These are phyloP conservation scores for Merops nubicus DNA, from an alignment of 2,113 vertebrate genomes.

Conservation along the genomic window DNA sequence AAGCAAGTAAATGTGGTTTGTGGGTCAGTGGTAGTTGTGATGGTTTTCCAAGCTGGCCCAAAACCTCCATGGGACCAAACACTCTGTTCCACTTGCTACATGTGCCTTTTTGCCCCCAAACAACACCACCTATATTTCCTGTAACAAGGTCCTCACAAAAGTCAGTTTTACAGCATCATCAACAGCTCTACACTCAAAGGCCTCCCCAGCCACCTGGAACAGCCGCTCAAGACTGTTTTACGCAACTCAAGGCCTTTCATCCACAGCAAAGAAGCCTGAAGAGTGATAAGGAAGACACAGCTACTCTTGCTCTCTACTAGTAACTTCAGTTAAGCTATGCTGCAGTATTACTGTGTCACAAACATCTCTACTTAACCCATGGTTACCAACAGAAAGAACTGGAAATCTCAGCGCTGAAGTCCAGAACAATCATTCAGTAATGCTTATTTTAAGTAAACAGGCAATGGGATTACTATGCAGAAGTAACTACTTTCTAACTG, in stretches of 20 bases:
- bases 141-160: fast-evolving
- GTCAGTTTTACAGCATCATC: background rate
- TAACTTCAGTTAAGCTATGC: background rate
- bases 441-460: background rate
- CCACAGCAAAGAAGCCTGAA: background rate
- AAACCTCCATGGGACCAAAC: background rate
- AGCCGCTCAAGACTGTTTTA: background rate
- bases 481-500: background rate
- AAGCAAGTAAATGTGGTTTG: background rate
- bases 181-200: background rate
- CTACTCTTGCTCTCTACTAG: background rate
- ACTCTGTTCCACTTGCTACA: background rate
- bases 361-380: background rate
- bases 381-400: background rate
- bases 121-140: background rate
- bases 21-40: background rate
- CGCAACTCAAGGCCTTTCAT: background rate
- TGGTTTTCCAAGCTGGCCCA: background rate
- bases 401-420: background rate
- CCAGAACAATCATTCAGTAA: background rate
- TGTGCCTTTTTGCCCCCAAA: background rate
- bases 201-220: background rate
- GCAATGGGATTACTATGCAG: background rate
- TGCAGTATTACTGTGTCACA: background rate
- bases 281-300: background rate